Percentiles rank a stretch among this genome's conserved stretches.
Conservation (phyloP, 2,888 invertebrate genomes). For the Drosophila kuntzei region DNA sequence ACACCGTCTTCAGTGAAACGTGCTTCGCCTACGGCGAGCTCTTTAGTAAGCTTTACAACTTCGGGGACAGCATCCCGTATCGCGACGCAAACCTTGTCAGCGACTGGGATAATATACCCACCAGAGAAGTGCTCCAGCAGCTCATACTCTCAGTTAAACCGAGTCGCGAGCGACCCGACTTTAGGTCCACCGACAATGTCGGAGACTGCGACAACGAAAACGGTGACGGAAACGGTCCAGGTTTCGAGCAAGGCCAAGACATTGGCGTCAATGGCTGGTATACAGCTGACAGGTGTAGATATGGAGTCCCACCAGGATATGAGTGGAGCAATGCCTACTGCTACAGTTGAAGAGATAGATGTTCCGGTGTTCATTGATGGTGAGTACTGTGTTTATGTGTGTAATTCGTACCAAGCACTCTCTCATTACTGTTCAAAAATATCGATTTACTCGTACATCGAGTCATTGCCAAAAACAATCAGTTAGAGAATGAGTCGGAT, state of each 20-base stretch:
- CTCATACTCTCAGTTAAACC: conserved; percentile 33
- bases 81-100: conserved; percentile 35
- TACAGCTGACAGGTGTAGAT: conserved; percentile 83
- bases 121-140: conserved; percentile 35
- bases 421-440: conserved; percentile 72
- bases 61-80: conserved; percentile 66
- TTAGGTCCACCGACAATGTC: conserved; percentile 48
- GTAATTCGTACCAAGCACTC: conserved; percentile 76
- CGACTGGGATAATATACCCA: conserved; percentile 64
- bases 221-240: conserved; percentile 72
- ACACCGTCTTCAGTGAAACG: conserved; percentile 71
- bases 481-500: conserved; percentile 77
- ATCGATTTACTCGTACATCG: conserved; percentile 7
- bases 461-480: conserved; percentile 48
- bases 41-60: conserved; percentile 61
- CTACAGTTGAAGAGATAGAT: conserved; percentile 85
- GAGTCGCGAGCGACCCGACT: conserved; percentile 41
- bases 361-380: conserved; percentile 85
- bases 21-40: conserved; percentile 54
- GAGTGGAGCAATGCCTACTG: conserved; percentile 85
- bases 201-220: conserved; percentile 18
- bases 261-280: conserved; percentile 82
- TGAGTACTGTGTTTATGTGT: conserved; percentile 84
- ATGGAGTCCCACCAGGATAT: conserved; percentile 79
- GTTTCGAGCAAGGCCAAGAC: conserved; percentile 73